These are phyloP conservation scores for Polyommatus iphigenia DNA, from an alignment of 2,888 invertebrate genomes.

Conservation along the genomic window DNA sequence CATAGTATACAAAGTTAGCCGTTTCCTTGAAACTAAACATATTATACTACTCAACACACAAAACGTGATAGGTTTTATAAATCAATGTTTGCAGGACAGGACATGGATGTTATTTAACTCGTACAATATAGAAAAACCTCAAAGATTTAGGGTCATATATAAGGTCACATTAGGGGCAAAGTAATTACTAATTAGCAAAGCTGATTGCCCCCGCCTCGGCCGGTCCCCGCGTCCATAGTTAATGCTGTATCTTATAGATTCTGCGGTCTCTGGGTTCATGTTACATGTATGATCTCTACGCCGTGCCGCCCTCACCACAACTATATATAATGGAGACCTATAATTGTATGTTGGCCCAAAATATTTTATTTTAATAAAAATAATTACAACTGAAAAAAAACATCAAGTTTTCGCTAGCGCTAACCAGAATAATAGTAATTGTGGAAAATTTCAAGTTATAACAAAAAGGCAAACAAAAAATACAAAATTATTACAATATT, in stretches of 20 bases:
- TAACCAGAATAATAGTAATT: too few relatives aligned
- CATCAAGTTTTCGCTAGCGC: too few relatives aligned
- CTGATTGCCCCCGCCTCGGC: not conserved
- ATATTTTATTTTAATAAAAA: not conserved
- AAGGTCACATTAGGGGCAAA: not conserved
- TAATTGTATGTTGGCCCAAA: not conserved
- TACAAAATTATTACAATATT: not conserved
- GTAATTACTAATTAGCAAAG: not conserved
- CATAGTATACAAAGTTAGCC: too few relatives aligned
- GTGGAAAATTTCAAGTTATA: not conserved
- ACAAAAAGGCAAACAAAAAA: not conserved
- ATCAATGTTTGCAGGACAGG: too few relatives aligned
- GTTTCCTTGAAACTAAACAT: too few relatives aligned
- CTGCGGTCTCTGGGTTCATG: not conserved
- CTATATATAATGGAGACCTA: not conserved
- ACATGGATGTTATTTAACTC: too few relatives aligned
- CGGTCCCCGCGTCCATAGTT: not conserved
- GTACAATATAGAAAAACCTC: too few relatives aligned
- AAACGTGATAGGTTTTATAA: too few relatives aligned
- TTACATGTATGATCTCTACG: too few relatives aligned
- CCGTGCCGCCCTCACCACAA: not conserved
- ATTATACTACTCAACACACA: too few relatives aligned
- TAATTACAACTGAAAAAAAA: not conserved
- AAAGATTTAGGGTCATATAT: too few relatives aligned
- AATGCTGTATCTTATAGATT: not conserved